A percentile compares a stretch with the other conserved stretches of the same genome.
phyloP scores from a whole-genome alignment of 2,797 vertebrate genomes.

The Takifugu rubripes region DNA sequence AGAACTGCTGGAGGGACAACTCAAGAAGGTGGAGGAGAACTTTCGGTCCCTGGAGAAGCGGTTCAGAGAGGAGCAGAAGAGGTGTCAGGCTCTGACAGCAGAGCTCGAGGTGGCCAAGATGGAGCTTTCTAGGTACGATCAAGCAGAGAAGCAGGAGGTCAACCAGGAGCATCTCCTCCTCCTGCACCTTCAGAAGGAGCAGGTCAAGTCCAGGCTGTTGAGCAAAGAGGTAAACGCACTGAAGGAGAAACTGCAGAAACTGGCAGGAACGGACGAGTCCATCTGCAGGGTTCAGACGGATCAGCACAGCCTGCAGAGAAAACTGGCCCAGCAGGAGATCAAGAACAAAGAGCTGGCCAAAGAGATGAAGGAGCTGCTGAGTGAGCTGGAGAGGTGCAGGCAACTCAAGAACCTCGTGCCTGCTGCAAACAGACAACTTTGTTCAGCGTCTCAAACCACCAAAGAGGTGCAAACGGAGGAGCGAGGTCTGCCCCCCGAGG shows the following conservation, averaged over 20 bases:
- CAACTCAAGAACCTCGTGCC: conserved; percentile 79
- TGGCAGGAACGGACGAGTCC: conserved; percentile 86
- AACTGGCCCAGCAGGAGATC: conserved; percentile 88
- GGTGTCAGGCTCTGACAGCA: conserved; percentile 78
- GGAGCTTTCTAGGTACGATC: conserved; percentile 86
- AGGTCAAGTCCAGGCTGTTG: conserved; percentile 88
- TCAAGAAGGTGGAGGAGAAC: conserved; percentile 87
- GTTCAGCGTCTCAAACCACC: conserved; percentile 80
- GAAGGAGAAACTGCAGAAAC: conserved; percentile 91
- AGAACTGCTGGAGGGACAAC: conserved; percentile 85
- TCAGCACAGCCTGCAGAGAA: conserved; percentile 84
- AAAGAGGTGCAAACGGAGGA: conserved; percentile 94
- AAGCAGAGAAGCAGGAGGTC: conserved; percentile 88
- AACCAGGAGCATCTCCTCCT: conserved; percentile 89
- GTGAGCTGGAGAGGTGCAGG: conserved; percentile 85
- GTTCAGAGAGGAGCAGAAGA: conserved; percentile 81
- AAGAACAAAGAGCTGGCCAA: conserved; percentile 87
- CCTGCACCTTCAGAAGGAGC: conserved; percentile 90
- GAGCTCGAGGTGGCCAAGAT: conserved; percentile 84
- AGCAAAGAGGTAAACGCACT: conserved; percentile 86
- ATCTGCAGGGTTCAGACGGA: conserved; percentile 86
- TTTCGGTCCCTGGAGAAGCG: conserved; percentile 83
- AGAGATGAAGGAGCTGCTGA: conserved; percentile 87
- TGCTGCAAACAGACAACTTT: conserved; percentile 75
- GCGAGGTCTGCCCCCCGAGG: conserved; percentile 69